These are phyloP conservation scores for Microctonus hyperodae DNA, from an alignment of 2,888 invertebrate species.

Conservation along the genomic window DNA sequence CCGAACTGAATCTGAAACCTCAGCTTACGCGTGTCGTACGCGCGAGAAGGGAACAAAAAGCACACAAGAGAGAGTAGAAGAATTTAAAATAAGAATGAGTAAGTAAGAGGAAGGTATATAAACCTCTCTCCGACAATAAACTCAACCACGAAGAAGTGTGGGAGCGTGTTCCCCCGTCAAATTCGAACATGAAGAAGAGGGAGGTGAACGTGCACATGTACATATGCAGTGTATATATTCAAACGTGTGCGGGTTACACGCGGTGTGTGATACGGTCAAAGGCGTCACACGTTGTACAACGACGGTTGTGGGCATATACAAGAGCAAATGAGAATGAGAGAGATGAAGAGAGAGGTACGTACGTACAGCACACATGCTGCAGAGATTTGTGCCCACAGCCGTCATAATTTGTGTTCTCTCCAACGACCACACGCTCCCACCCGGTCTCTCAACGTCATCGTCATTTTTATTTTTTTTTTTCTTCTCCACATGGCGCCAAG, in stretches of 20 bases:
- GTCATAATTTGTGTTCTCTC: slow-evolving; percentile 33
- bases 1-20: slow-evolving; percentile 46
- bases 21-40: slow-evolving; percentile 32
- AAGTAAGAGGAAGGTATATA: slow-evolving; percentile 1
- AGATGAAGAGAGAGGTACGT: background rate
- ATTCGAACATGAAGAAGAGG: slow-evolving; percentile 36
- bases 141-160: slow-evolving; percentile 40
- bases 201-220: slow-evolving; percentile 1
- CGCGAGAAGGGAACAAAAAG: slow-evolving; percentile 11
- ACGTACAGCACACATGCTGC: slow-evolving; percentile 27
- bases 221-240: background rate
- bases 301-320: background rate
- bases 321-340: background rate
- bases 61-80: background rate
- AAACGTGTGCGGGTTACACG: slow-evolving; percentile 3
- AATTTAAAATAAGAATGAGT: too few species aligned
- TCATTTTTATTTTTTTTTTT: background rate
- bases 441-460: background rate
- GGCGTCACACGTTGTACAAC: slow-evolving; percentile 6
- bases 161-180: slow-evolving; percentile 30
- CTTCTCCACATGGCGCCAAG: slow-evolving; percentile 23
- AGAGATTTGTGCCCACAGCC: slow-evolving; percentile 31
- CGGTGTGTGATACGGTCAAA: slow-evolving; percentile 6
- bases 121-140: slow-evolving; percentile 49
- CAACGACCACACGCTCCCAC: slow-evolving; percentile 7